Conservation (phyloP, 2,797 vertebrate species). For the Gadopsis marmoratus region DNA sequence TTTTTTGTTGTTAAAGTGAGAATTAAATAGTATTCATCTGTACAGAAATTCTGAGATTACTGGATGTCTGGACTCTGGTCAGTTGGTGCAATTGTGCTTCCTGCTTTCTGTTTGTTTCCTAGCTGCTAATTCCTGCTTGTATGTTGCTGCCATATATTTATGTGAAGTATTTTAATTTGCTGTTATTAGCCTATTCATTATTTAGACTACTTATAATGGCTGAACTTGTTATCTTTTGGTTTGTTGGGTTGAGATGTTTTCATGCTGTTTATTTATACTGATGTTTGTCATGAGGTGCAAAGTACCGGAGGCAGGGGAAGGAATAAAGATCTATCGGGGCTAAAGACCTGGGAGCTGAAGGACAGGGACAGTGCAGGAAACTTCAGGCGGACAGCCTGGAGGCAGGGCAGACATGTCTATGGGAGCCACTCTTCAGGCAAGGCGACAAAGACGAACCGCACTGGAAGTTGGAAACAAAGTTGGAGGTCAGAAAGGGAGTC, state of each 20-base stretch:
- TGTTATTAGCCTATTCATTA: neutral
- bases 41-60: neutral
- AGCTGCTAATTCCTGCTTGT: neutral
- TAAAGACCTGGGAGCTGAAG: too few species aligned
- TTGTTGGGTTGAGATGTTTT: slow-evolving; percentile 1
- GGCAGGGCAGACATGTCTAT: too few species aligned
- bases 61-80: neutral
- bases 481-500: too few species aligned
- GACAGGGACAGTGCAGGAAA: too few species aligned
- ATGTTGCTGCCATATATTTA: neutral
- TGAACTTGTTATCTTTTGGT: neutral
- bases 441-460: too few species aligned
- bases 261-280: neutral
- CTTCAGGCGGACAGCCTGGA: too few species aligned
- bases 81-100: neutral
- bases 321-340: too few species aligned
- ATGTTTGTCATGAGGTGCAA: too few species aligned
- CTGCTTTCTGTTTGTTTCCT: neutral
- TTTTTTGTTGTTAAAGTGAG: neutral
- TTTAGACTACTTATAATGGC: neutral
- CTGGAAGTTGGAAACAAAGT: too few species aligned
- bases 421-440: too few species aligned
- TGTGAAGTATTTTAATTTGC: neutral
- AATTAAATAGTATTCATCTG: neutral
- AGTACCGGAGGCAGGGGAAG: too few species aligned